phyloP scores from a whole-genome alignment of 2,888 invertebrate species.

The Ischnus inquisitorius region DNA sequence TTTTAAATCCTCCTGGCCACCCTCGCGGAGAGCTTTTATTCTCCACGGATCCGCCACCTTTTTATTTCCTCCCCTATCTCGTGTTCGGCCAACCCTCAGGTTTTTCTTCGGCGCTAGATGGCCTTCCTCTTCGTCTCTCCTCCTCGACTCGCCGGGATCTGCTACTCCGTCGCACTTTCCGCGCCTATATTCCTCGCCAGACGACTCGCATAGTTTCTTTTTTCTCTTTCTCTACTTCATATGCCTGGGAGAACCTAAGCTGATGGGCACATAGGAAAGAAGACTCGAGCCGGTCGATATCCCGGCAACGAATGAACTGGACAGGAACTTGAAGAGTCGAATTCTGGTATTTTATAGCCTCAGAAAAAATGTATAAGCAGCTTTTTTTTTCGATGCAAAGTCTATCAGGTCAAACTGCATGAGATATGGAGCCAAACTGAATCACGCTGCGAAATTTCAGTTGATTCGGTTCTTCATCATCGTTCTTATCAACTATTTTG shows the following conservation, averaged over 20 bases:
- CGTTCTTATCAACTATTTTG: not conserved
- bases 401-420: not conserved
- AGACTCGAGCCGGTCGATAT: conserved; percentile 68
- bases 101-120: conserved; percentile 51
- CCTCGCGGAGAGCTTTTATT: conserved; percentile 67
- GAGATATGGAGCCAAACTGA: not conserved
- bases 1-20: conserved; percentile 77
- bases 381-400: not conserved
- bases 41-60: conserved; percentile 67
- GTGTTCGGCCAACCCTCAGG: conserved; percentile 65
- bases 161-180: conserved; percentile 31
- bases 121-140: conserved; percentile 49
- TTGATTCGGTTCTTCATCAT: not conserved
- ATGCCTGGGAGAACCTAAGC: conserved; percentile 55
- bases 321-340: conserved; percentile 21
- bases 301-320: conserved; percentile 1
- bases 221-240: conserved; percentile 61
- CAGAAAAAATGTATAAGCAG: not conserved
- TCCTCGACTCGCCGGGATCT: conserved; percentile 31
- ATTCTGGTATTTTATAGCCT: not conserved
- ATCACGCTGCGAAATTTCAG: not conserved
- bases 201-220: conserved; percentile 64
- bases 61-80: conserved; percentile 67
- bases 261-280: conserved; percentile 31
- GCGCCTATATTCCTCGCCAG: conserved; percentile 42